Evolutionary conservation across 2,888 invertebrate genomes (phyloP).

Genomic region (Torymus tubicola): DNA sequence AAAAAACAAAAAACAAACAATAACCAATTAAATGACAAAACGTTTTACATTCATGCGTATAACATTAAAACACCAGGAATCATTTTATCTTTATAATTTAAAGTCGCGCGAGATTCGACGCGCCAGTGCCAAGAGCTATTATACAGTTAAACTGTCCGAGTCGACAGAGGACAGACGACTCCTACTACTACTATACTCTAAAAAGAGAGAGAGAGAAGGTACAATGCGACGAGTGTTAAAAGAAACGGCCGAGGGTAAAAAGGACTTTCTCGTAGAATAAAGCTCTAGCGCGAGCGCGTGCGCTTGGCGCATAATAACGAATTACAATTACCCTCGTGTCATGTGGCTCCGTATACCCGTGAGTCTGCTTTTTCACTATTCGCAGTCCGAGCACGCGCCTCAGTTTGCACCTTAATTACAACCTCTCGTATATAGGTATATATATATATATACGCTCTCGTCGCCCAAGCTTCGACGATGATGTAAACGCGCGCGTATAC

Average conservation of each 20-base stretch:
- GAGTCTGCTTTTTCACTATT: slow-evolving; percentile 11
- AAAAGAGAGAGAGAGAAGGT: neutral
- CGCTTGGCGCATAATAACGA: slow-evolving; percentile 30
- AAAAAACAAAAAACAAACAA: too few species aligned
- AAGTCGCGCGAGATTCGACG: neutral
- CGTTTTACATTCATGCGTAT: too few species aligned
- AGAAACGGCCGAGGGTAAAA: slow-evolving; percentile 18
- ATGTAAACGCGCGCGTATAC: slow-evolving; percentile 32
- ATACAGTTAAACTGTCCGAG: slow-evolving; percentile 11
- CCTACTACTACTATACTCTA: neutral
- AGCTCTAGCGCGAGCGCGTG: neutral
- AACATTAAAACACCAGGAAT: neutral
- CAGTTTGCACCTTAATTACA: slow-evolving; percentile 55
- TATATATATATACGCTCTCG: neutral
- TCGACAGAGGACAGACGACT: neutral
- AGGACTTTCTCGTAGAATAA: slow-evolving; percentile 1
- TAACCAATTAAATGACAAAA: too few species aligned
- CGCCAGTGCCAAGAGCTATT: slow-evolving; percentile 11
- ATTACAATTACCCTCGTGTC: slow-evolving; percentile 39
- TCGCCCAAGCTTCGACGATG: slow-evolving; percentile 27
- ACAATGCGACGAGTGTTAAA: neutral
- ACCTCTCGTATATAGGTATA: slow-evolving; percentile 4
- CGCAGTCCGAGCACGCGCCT: slow-evolving; percentile 46
- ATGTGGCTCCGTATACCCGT: slow-evolving; percentile 5
- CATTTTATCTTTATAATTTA: slow-evolving; percentile 10